phyloP scores from a whole-genome alignment of 2,888 invertebrate species.

The Priocnemis perturbator region DNA sequence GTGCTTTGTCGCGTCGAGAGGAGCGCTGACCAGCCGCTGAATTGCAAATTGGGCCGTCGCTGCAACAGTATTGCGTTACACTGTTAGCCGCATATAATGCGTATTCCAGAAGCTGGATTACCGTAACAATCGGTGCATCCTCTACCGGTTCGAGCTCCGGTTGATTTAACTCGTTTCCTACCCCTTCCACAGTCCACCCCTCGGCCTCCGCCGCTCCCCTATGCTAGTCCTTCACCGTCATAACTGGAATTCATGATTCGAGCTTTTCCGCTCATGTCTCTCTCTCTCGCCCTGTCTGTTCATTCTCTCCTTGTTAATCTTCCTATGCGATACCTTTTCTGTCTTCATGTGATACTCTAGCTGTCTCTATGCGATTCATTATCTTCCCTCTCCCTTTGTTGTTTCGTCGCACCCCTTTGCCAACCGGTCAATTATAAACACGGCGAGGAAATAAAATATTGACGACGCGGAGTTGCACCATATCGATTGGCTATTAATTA shows the following conservation, averaged over 20 bases:
- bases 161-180: slow-evolving; percentile 44
- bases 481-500: slow-evolving; percentile 42
- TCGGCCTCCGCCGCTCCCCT: background rate
- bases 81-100: slow-evolving; percentile 44
- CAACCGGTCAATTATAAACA: slow-evolving; percentile 15
- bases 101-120: slow-evolving; percentile 51
- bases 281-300: too few species aligned
- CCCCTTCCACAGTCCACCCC: background rate
- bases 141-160: slow-evolving; percentile 36
- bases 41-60: slow-evolving; percentile 47
- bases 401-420: too few species aligned
- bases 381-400: too few species aligned
- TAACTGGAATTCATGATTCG: too few species aligned
- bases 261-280: too few species aligned
- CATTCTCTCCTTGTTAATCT: too few species aligned
- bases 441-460: slow-evolving; percentile 34
- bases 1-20: too few species aligned
- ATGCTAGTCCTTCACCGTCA: too few species aligned
- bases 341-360: too few species aligned
- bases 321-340: too few species aligned
- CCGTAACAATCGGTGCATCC: slow-evolving; percentile 50
- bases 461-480: slow-evolving; percentile 23
- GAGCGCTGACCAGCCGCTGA: slow-evolving; percentile 29
- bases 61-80: slow-evolving; percentile 50
- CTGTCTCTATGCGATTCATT: too few species aligned